phyloP scores from a whole-genome alignment of 2,797 vertebrate species.

The Anas acuta region DNA sequence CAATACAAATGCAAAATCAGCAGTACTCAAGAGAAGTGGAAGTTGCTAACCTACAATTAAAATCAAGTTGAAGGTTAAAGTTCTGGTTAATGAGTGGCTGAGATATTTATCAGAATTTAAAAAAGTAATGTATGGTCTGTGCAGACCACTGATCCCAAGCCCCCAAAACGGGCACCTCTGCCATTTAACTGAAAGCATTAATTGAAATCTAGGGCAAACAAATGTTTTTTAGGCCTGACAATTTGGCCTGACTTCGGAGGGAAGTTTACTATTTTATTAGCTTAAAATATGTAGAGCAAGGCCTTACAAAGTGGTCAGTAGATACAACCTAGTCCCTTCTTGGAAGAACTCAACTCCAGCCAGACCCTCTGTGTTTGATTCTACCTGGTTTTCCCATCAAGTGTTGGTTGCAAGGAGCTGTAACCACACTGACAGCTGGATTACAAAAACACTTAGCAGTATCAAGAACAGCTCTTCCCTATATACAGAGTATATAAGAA shows the following conservation, averaged over 20 bases:
- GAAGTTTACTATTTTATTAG: neutral
- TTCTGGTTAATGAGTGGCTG: neutral
- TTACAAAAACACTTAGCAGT: neutral
- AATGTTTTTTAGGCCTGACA: neutral
- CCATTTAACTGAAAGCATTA: neutral
- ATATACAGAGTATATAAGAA: rapidly evolving
- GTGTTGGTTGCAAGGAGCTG: neutral
- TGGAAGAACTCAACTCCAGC: neutral
- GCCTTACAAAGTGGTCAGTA: neutral
- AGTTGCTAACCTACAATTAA: neutral
- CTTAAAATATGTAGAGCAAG: neutral
- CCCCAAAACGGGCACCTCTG: neutral
- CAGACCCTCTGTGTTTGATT: neutral
- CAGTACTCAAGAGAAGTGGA: neutral
- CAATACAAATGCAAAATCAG: neutral
- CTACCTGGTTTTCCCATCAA: neutral
- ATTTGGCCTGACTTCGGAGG: neutral
- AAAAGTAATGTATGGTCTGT: neutral
- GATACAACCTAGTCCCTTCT: neutral
- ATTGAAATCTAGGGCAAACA: neutral
- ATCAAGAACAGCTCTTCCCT: neutral
- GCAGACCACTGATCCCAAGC: neutral
- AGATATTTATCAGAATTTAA: neutral
- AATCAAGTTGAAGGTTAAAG: neutral
- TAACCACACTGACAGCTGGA: neutral